A percentile compares a stretch with the other conserved stretches of the same genome.
Evolutionary conservation across 2,113 vertebrate genomes (phyloP).

Genomic region (Serilophus lunatus): DNA sequence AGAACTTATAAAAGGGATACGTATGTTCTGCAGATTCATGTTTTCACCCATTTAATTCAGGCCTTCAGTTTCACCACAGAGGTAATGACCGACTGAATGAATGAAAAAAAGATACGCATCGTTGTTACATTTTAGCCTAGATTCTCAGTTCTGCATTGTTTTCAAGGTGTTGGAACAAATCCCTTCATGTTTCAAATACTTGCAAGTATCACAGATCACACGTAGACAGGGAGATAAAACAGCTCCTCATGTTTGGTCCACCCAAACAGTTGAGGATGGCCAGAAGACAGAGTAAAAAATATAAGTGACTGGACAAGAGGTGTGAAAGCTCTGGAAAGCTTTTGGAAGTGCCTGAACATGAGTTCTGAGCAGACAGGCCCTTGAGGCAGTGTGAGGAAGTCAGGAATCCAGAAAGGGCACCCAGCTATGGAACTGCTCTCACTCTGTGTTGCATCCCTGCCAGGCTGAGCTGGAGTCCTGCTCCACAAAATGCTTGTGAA

Average conservation of each 20-base stretch:
- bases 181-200: neutral
- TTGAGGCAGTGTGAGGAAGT: neutral
- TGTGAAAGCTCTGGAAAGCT: neutral
- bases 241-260: neutral
- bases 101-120: neutral
- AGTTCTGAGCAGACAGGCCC: neutral
- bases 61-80: neutral
- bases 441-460: rapidly evolving
- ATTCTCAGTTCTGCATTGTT: neutral
- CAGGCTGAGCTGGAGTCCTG: neutral
- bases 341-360: neutral
- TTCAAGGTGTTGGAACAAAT: neutral
- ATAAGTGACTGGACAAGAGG: neutral
- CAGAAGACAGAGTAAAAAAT: neutral
- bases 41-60: neutral
- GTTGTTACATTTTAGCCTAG: neutral
- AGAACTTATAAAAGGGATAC: neutral
- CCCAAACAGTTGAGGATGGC: neutral
- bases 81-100: neutral
- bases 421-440: neutral
- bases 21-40: neutral
- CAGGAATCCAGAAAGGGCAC: neutral
- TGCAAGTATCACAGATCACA: neutral
- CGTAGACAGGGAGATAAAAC: neutral
- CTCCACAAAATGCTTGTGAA: neutral